Conservation (phyloP, 2,113 vertebrate genomes). For the Oryzias celebensis region DNA sequence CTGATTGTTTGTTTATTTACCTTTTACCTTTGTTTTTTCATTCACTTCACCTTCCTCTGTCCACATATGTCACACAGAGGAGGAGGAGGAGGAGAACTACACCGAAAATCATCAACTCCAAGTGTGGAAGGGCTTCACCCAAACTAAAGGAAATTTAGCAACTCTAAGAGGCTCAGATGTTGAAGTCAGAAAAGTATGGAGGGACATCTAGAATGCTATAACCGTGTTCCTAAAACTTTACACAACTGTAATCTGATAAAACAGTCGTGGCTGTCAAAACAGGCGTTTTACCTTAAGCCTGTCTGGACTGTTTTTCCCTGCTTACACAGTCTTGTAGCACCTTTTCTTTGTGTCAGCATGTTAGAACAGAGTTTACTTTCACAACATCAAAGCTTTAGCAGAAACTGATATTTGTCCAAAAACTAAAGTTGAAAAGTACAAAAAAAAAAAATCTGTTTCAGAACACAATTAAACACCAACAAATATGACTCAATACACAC, state of each 20-base stretch:
- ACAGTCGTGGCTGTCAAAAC: no score
- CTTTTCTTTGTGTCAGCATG: no score
- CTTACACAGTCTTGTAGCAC: no score
- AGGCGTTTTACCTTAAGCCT: no score
- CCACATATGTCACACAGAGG: conserved; percentile 17
- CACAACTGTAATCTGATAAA: no score
- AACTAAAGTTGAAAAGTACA: neutral
- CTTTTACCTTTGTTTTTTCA: conserved; percentile 53
- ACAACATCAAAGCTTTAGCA: neutral
- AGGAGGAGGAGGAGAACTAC: conserved; percentile 5
- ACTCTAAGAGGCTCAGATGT: neutral
- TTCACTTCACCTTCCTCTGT: conserved; percentile 10
- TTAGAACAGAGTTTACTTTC: no score
- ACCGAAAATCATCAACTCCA: conserved; percentile 54
- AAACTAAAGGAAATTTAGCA: conserved; percentile 43
- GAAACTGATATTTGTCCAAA: neutral
- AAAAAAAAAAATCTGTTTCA: neutral
- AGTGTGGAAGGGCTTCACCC: conserved; percentile 37
- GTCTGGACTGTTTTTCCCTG: no score
- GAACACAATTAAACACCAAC: conserved; percentile 23
- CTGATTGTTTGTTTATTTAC: conserved; percentile 79
- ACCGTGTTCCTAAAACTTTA: no score
- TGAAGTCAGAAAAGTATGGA: no score
- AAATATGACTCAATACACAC: conserved; percentile 17
- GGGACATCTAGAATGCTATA: no score